These are phyloP conservation scores for Leuctra nigra DNA, from an alignment of 2,888 invertebrate genomes.

Conservation along the genomic window DNA sequence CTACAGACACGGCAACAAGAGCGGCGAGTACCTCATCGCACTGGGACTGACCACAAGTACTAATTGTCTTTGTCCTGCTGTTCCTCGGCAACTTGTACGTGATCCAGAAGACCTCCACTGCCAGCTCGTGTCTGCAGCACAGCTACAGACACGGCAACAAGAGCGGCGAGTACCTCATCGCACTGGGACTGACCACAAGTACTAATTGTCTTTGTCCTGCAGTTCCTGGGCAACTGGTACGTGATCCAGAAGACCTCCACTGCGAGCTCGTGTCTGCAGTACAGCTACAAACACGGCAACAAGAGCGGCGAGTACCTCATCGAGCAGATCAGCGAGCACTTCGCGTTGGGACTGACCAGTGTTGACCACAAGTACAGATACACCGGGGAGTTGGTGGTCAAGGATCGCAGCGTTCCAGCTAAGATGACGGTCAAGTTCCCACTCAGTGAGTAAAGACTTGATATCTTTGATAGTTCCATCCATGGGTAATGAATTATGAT, in stretches of 20 bases:
- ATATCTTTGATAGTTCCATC: neutral
- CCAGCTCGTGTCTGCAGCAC: too few species aligned
- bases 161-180: too few species aligned
- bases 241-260: conserved; percentile 78
- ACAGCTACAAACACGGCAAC: conserved; percentile 64
- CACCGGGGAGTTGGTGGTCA: conserved; percentile 59
- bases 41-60: too few species aligned
- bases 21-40: too few species aligned
- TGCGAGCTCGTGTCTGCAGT: conserved; percentile 68
- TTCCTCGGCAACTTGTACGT: too few species aligned
- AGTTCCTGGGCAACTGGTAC: conserved; percentile 77
- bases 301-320: conserved; percentile 63
- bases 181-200: too few species aligned
- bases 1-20: too few species aligned
- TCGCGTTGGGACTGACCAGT: conserved; percentile 55
- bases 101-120: too few species aligned
- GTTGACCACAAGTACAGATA: conserved; percentile 74
- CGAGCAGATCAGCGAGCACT: conserved; percentile 66
- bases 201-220: too few species aligned
- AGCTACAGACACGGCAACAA: too few species aligned
- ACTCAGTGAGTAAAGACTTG: conserved; percentile 56
- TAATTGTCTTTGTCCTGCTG: too few species aligned
- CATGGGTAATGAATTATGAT: too few species aligned
- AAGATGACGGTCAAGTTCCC: conserved; percentile 73
- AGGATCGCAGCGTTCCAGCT: conserved; percentile 46